These are phyloP conservation scores for Drosophila repletoides DNA, from an alignment of 1,140 invertebrate species.

Conservation along the genomic window DNA sequence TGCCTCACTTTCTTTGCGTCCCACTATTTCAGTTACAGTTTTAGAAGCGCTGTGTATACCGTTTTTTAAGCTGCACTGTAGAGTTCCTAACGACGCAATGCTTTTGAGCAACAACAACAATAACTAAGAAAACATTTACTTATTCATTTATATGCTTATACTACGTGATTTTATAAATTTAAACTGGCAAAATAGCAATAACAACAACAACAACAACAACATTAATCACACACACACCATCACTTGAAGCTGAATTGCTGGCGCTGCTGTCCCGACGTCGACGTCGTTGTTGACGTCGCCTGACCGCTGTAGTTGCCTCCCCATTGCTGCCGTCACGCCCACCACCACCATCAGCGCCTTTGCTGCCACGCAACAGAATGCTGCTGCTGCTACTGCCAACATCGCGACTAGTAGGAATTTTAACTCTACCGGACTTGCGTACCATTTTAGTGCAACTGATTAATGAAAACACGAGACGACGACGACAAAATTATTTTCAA, in stretches of 20 bases:
- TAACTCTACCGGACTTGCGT: conserved; percentile 79
- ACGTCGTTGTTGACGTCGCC: conserved; percentile 10
- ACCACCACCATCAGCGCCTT: conserved; percentile 24
- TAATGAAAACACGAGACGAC: conserved; percentile 60
- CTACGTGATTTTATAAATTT: too few relatives aligned
- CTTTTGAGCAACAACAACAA: conserved; percentile 1
- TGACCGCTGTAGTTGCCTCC: conserved; percentile 7
- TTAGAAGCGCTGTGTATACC: not conserved
- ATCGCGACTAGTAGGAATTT: conserved; percentile 67
- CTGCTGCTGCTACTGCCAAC: too few relatives aligned
- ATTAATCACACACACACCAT: conserved; percentile 45
- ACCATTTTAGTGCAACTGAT: conserved; percentile 80
- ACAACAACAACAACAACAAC: conserved; percentile 19
- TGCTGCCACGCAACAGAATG: conserved; percentile 66
- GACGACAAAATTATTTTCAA: conserved; percentile 52
- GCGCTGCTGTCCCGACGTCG: conserved; percentile 35
- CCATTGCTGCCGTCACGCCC: conserved; percentile 23
- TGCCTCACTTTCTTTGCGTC: conserved; percentile 8
- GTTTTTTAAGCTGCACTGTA: not conserved
- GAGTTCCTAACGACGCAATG: too few relatives aligned
- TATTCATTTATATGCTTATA: too few relatives aligned
- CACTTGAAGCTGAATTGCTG: conserved; percentile 63
- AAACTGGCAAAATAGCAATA: conserved; percentile 49
- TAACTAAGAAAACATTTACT: not conserved
- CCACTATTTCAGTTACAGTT: not conserved